These are phyloP conservation scores for Machimus atricapillus DNA, from an alignment of 2,888 invertebrate species.

Conservation along the genomic window DNA sequence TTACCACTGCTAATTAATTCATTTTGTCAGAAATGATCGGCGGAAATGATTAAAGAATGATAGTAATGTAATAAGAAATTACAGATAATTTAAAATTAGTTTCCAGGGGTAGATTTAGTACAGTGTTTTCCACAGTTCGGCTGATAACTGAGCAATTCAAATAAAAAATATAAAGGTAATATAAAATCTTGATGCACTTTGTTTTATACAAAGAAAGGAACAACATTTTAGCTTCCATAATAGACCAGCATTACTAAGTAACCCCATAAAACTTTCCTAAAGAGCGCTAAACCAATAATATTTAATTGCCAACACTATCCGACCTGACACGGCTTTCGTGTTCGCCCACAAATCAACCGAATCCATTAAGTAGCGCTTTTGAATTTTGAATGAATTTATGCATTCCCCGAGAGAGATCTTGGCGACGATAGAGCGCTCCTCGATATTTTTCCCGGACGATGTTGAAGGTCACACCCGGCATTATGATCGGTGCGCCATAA, in stretches of 20 bases:
- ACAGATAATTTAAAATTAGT: no score
- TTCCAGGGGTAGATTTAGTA: no score
- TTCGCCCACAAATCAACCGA: background rate
- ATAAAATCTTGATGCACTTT: no score
- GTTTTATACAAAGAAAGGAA: no score
- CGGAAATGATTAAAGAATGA: no score
- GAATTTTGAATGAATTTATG: background rate
- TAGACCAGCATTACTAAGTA: background rate
- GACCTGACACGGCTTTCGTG: background rate
- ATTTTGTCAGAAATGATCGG: no score
- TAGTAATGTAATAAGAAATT: no score
- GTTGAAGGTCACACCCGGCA: background rate
- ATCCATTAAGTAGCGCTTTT: background rate
- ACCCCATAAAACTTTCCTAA: background rate
- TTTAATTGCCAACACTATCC: background rate
- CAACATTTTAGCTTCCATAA: no score
- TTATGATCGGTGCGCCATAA: slow-evolving; percentile 3
- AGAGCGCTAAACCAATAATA: background rate
- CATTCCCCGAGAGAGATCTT: background rate
- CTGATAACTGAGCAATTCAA: no score
- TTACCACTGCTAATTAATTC: no score
- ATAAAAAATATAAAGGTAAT: no score
- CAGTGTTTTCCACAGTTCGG: no score
- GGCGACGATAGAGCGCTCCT: background rate
- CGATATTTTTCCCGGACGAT: background rate